Evolutionary conservation across 2,113 vertebrate species (phyloP), one percentile per base, ranked within the genome.

Genomic region (Atractosteus spatula): DNA sequence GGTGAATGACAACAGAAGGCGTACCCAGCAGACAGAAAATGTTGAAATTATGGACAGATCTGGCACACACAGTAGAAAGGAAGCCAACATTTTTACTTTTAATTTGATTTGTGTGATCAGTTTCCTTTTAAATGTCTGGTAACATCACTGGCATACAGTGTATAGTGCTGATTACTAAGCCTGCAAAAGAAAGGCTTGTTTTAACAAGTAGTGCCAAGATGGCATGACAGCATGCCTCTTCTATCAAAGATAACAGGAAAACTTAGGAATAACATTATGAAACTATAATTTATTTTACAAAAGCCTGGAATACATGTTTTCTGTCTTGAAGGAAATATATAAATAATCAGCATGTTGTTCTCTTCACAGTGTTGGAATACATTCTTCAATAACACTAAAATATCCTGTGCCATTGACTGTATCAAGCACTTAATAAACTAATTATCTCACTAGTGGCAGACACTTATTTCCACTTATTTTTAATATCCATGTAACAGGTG

Each of bases 1-100:
- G 74, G 72, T 65, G 44, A 76, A 68, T 59, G 83, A 85, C 81
- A 80, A 83, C 72, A 80, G 82, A 72, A 79, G 83, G 74, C 85
- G 84, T 75, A 80, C 79, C 75, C 81, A 83, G 78, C 66, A 7
- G 41, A 55, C 59, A 59, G 45, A 69, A 45, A 16, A 29, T 12
- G 14, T 41, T 8, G 13, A 42, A 54, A 3, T 7, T 3, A 13
- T 12, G 43, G 56, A 14, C n/a, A 43, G 11, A n/a, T 62, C 72
- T 8, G 72, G 44, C 29, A 16, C 66, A 6, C 45, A 67, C 62
- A 44, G 57, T 45, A 3, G 8, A 59, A 4, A 41, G 7, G 5
- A 29, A 5, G 29, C 29, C 41, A 41, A 29, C 59, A 57, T 44
- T 16, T 3, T 74, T 47, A 69, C 59, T 66, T 51, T 63, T 29